Base-by-base conservation (phyloP, 2,888 invertebrate species). In the Atrina japonica region DNA sequence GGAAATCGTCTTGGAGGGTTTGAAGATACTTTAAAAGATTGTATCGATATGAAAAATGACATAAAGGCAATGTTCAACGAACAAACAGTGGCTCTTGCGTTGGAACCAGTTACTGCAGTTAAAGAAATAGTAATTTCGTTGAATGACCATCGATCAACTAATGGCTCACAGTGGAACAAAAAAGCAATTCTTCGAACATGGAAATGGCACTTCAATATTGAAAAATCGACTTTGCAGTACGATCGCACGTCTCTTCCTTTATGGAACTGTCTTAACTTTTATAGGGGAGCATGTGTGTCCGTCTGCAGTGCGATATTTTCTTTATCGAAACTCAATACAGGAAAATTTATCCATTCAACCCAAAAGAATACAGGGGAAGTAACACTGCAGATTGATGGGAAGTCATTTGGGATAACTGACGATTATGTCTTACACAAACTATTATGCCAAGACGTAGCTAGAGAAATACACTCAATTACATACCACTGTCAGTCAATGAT, bases 131-230 rank as follows among this genome's bases (percentile, higher is more conserved):
- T 53, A 0, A 43, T 73, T 11, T 47, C 61, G 25, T 63, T 66
- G 23, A 66, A 61, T 9, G 71, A 72, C 40, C 58, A 41, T n/a
- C 35, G 63, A 18, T 35, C 63, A 18, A 14, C 23, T 16, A 21
- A 30, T 11, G 63, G 56, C 50, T 50, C 27, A 30, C 41, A 45
- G 11, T n/a, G 5, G 11, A 50, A 43, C 43, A 21, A 21, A 1
- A 23, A 59, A 18, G 7, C 47, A 11, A 2, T 43, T 6, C 30
- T 72, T 16, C 56, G 67, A 5, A 55, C 35, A 3, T 47, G 67
- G 2, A 53, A 61, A 25, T 79, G 79, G 79, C 52, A 66, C 35
- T 79, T 79, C 49, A 60, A 70, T n/a, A 30, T 77, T 53, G 75
- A 70, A 49, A 66, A 70, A 14, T 60, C 64, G 35, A 45, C 55